Percentiles rank a stretch among this genome's conserved stretches.
Conservation (phyloP, 2,888 invertebrate species). For the Amblyteles armatorius region DNA sequence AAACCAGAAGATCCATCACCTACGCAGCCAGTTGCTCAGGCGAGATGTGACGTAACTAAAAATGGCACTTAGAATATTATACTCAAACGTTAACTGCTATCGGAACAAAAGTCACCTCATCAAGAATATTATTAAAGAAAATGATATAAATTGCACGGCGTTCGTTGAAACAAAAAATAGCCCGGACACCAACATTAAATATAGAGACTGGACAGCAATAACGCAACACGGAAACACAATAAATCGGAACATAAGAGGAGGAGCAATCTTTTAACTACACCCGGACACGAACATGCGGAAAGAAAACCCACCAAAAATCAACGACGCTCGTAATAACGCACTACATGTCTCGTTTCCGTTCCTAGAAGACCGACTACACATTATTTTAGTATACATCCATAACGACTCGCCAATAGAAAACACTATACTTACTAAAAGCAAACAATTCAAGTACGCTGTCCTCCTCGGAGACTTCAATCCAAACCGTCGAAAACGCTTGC, state of each 20-base stretch:
- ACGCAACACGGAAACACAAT: conserved; percentile 7
- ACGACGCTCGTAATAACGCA: conserved; percentile 21
- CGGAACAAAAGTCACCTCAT: conserved; percentile 27
- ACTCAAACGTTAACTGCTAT: conserved; percentile 36
- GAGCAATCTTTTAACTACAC: conserved; percentile 12
- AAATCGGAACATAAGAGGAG: conserved; percentile 28
- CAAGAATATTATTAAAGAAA: conserved; percentile 21
- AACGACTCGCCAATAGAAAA: conserved; percentile 29
- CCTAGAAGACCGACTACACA: conserved; percentile 38
- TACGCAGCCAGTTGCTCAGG: conserved; percentile 1
- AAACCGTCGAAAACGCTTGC: conserved; percentile 12
- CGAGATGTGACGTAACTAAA: background rate
- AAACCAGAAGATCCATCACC: background rate
- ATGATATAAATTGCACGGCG: conserved; percentile 19
- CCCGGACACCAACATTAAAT: background rate
- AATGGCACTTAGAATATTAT: conserved; percentile 21
- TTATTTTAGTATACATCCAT: conserved; percentile 44
- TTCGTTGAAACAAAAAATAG: conserved; percentile 34
- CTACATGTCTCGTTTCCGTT: conserved; percentile 34
- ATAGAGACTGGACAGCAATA: conserved; percentile 10
- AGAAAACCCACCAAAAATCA: conserved; percentile 37
- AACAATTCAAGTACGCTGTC: conserved; percentile 27
- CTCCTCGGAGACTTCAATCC: background rate
- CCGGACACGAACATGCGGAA: conserved; percentile 13
- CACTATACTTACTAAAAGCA: conserved; percentile 16